A percentile compares a stretch with the other conserved stretches of the same genome.
Conservation (phyloP, 2,888 invertebrate genomes). For the Macrophya annulata region DNA sequence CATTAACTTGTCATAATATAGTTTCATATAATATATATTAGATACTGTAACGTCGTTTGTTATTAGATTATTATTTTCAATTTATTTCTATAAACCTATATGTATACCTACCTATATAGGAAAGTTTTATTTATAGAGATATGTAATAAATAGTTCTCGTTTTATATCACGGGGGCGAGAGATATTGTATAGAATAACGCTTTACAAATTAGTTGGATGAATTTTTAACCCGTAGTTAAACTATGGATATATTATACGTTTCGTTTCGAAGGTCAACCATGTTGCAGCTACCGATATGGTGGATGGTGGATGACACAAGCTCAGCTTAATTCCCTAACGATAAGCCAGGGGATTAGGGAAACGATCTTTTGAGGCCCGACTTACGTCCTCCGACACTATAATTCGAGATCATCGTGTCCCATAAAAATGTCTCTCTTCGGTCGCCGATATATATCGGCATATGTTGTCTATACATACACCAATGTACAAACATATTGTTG, state of each 20-base stretch:
- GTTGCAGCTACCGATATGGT: background rate
- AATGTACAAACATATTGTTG: background rate
- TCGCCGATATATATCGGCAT: conserved; percentile 58
- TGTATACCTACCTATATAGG: too few species aligned
- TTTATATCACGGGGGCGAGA: background rate
- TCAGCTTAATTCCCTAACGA: conserved; percentile 25
- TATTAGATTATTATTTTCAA: background rate
- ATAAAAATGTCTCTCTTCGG: conserved; percentile 57
- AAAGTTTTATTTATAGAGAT: too few species aligned
- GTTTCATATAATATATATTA: too few species aligned
- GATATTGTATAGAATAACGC: background rate
- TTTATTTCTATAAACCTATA: too few species aligned
- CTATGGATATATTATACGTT: background rate
- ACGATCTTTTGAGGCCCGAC: conserved; percentile 55
- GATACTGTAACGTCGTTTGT: too few species aligned
- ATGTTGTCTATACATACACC: background rate
- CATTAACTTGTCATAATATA: background rate
- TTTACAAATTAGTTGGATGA: background rate
- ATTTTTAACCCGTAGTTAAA: background rate
- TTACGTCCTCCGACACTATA: conserved; percentile 62
- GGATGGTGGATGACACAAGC: conserved; percentile 12
- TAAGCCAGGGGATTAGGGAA: conserved; percentile 59
- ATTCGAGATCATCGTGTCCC: conserved; percentile 63
- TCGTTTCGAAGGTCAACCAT: background rate
- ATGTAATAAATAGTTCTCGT: too few species aligned